A percentile compares a stretch with the other conserved stretches of the same genome.
phyloP scores from a whole-genome alignment of 2,797 vertebrate species.

The Chiropotes sagulatus region DNA sequence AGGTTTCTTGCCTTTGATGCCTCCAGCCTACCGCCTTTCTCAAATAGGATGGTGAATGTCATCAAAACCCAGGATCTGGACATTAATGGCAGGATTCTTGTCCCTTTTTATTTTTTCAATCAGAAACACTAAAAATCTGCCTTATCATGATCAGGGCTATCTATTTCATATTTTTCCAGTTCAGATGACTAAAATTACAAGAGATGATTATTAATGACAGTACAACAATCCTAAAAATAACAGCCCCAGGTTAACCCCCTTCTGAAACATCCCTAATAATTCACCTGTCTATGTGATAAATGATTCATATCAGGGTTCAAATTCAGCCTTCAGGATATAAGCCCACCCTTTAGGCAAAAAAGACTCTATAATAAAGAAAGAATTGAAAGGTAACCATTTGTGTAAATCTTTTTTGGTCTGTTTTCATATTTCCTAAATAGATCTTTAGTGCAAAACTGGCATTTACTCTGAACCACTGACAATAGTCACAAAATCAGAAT shows the following conservation, averaged over 20 bases:
- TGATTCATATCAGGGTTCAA: constrained; percentile 10
- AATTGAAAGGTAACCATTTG: not conserved
- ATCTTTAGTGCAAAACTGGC: not conserved
- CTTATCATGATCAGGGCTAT: not conserved
- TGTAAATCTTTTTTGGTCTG: not conserved
- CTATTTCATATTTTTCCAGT: constrained; percentile 19
- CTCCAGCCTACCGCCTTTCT: not conserved
- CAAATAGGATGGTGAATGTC: not conserved
- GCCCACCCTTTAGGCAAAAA: not conserved
- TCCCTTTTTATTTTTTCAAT: not conserved
- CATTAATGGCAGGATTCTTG: not conserved
- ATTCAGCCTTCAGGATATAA: constrained; percentile 9
- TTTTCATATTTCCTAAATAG: not conserved
- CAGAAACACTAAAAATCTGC: not conserved
- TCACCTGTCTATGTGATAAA: constrained; percentile 31
- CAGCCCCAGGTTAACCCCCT: not conserved
- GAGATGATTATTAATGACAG: constrained; percentile 50
- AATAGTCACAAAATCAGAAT: not conserved
- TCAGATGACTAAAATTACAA: not conserved
- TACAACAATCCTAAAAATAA: constrained; percentile 45
- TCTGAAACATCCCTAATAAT: not conserved
- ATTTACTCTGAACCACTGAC: not conserved
- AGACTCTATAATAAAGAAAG: not conserved
- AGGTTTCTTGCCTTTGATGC: not conserved
- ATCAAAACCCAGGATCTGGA: not conserved